Evolutionary conservation across 2,888 invertebrate genomes (phyloP), one percentile per base, ranked within the genome.

Genomic region (Drosophila gaucha): DNA sequence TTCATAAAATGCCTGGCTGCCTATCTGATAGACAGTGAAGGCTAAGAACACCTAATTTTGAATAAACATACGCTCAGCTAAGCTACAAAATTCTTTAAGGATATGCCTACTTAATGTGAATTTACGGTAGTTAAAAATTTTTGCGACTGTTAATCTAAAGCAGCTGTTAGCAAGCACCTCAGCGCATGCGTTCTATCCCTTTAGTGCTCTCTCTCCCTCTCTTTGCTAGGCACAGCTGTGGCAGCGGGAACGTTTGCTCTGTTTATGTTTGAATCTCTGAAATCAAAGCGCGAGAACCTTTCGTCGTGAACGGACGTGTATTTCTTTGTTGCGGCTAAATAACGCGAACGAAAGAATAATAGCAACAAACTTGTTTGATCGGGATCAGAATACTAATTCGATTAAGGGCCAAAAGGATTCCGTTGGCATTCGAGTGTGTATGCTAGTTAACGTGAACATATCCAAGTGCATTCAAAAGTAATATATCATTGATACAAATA

Each of bases 241-340:
- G 43, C 63, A 30, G 49, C 22, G 10, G 64, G 49, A 57, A 54
- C 49, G 56, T 63, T 67, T 56, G 74, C 80, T 80, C 67, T 77
- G 77, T 72, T 77, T 77, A 80, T 77, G 67, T 72, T 87, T 87
- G 65, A 47, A 63, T 66, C 76, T 85, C 67, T 83, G 78, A 85
- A 80, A 80, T 83, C 82, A 87, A 87, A 80, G 52, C 82, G 80
- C 70, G 82, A 80, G 86, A 67, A 87, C 46, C 78, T 68, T 74
- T 87, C 78, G 66, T 50, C 70, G 88, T 63, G 86, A 67, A 87
- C 88, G 74, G 88, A 87, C 88, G 86, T 78, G 69, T 51, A 54
- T 57, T 57, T 46, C 28, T 18, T 44, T 41, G 36, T 49, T 16
- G 38, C 56, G 57, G 67, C 54, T 46, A 44, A 55, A 22, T 33